phyloP scores from a whole-genome alignment of 2,113 vertebrate genomes.

The Vimba vimba region DNA sequence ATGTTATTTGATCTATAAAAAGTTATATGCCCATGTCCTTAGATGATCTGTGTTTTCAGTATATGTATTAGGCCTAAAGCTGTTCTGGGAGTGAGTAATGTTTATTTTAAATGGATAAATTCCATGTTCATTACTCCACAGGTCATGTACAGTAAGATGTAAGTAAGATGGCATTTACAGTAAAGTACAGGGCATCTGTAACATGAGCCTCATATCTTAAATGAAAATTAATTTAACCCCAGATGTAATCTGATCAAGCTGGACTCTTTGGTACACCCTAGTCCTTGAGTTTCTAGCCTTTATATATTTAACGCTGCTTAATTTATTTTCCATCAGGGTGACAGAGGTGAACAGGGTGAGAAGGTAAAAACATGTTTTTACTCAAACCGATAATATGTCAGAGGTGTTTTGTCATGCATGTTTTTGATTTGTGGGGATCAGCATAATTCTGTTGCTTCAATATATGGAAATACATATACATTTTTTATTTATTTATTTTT shows the following conservation, averaged over 20 bases:
- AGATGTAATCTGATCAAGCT: constrained; percentile 69
- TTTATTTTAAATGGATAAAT: not conserved
- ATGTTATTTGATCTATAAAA: constrained; percentile 4
- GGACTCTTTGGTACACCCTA: constrained; percentile 46
- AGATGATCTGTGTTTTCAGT: not conserved
- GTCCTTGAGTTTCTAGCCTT: constrained; percentile 26
- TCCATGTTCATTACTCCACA: constrained; percentile 1
- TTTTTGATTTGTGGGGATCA: not conserved
- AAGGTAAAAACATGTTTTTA: constrained; percentile 83
- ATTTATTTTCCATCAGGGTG: constrained; percentile 85
- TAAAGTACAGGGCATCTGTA: constrained; percentile 49
- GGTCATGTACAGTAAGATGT: constrained; percentile 32
- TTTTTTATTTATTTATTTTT: too few relatives aligned
- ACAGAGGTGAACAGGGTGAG: constrained; percentile 91
- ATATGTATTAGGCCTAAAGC: constrained; percentile 34
- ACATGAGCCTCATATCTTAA: constrained; percentile 57
- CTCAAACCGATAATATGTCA: not conserved
- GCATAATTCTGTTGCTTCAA: not conserved
- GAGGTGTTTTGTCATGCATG: not conserved
- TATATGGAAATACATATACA: not conserved
- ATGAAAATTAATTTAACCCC: constrained; percentile 65
- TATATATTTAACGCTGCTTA: constrained; percentile 58
- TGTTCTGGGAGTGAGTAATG: not conserved
- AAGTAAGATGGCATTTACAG: too few relatives aligned
- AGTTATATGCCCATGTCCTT: not conserved